These are phyloP conservation scores for Sipha flava DNA, from an alignment of 1,140 invertebrate genomes.

Conservation along the genomic window DNA sequence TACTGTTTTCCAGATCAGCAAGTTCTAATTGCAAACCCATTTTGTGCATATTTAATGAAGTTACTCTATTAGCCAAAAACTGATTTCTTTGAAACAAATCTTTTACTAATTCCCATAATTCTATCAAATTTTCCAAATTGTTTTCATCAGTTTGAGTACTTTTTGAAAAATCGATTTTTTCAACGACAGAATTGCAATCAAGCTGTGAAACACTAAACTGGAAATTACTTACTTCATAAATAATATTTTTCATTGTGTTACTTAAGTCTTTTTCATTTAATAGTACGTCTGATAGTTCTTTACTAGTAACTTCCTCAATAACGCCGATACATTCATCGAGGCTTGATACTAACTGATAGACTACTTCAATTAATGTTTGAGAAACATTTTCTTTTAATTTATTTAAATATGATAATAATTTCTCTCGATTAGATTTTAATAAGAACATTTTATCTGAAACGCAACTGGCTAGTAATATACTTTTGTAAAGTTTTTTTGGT, in stretches of 20 bases:
- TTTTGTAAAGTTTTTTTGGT: background rate
- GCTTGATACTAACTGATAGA: background rate
- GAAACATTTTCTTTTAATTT: background rate
- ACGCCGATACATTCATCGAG: background rate
- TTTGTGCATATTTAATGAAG: constrained; percentile 18
- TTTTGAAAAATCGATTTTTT: background rate
- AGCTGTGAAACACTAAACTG: background rate
- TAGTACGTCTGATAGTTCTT: background rate
- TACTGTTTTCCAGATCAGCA: background rate
- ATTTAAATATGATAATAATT: background rate
- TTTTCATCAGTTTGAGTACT: background rate
- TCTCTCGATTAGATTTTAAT: background rate
- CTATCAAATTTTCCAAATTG: background rate
- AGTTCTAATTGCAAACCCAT: background rate
- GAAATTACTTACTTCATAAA: background rate
- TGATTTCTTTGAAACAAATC: background rate
- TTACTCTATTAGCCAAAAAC: background rate
- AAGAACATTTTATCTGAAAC: background rate
- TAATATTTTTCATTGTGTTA: background rate
- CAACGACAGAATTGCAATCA: background rate
- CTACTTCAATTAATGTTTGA: background rate
- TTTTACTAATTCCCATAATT: background rate
- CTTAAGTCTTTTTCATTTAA: background rate
- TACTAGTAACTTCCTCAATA: background rate
- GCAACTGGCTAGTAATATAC: background rate